Base-by-base conservation (phyloP, 1,140 invertebrate species). In the Belonocnema kinseyi region DNA sequence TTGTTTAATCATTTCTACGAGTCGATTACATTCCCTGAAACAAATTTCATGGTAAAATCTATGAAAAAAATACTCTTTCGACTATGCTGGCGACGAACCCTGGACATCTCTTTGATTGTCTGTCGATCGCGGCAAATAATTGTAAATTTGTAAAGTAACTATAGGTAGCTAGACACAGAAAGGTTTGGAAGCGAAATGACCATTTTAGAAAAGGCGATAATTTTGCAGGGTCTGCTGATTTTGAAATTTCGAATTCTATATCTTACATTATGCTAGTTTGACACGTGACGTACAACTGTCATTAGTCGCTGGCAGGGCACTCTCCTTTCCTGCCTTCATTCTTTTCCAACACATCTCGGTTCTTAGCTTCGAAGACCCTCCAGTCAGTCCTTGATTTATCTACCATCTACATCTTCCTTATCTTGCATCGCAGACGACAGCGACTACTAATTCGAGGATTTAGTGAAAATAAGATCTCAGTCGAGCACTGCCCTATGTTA, bases 361-460 rank as follows among this genome's bases (percentile, higher is more conserved):
- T 78, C 77, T 79, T 81, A 78, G 75, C 66, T 74, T 54, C 19
- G 61, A 51, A 53, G 58, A 75, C 66, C 75, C 75, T 40, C 53
- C 58, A 70, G n/a, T n/a, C n/a, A n/a, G 73, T 70, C 71, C 77
- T 83, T 86, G 85, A 88, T 88, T 85, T 88, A 79, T 76, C 75
- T 82, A 82, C 75, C 84, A 86, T 88, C 87, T 85, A 87, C 81
- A 85, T 82, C 86, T 82, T 40, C 80, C 80, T 89, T 90, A 90
- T 90, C 89, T 90, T 87, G 83, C 85, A 89, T 90, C 88, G 84
- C 85, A 75, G 81, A 85, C 85, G 83, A 85, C 80, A 82, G 74
- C 74, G 85, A 87, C 88, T 90, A 88, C 88, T 91, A 90, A 91
- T 91, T 89, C 85, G 87, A 85, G 83, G 87, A 88, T 89, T 86